A percentile compares a stretch with the other conserved stretches of the same genome.
phyloP scores from a whole-genome alignment of 2,888 invertebrate genomes.

The Clistopyga incitator region DNA sequence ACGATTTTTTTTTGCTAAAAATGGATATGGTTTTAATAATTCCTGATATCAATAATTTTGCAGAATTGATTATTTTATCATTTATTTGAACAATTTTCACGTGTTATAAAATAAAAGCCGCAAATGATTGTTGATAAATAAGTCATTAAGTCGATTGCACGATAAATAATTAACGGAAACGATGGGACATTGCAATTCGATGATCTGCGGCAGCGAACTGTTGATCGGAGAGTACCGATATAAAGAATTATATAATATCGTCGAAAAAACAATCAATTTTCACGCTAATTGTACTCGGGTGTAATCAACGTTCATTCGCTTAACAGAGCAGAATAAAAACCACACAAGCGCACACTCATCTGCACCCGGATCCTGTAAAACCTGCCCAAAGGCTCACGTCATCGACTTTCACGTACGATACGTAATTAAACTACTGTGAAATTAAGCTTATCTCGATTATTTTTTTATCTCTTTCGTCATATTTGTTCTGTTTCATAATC shows the following conservation, averaged over 20 bases:
- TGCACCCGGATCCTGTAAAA: background rate
- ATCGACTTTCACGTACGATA: conserved; percentile 14
- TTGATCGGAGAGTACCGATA: background rate
- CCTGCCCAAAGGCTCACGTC: background rate
- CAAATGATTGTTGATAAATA: too few species aligned
- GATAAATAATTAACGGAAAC: too few species aligned
- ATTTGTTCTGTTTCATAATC: conserved; percentile 40
- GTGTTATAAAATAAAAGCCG: too few species aligned
- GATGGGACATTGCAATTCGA: too few species aligned
- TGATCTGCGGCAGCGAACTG: background rate
- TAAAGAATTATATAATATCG: background rate
- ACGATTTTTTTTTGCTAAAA: too few species aligned
- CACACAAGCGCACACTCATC: background rate
- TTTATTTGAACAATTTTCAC: too few species aligned
- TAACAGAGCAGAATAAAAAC: background rate
- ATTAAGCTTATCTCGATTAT: conserved; percentile 44
- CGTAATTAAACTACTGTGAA: conserved; percentile 21
- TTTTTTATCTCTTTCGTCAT: too few species aligned
- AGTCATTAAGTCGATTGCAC: too few species aligned
- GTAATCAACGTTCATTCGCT: background rate
- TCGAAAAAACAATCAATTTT: background rate
- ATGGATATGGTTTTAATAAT: too few species aligned
- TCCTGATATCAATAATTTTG: too few species aligned
- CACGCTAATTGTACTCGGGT: background rate
- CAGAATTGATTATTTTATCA: too few species aligned